Evolutionary conservation across 2,797 vertebrate genomes (phyloP).

Genomic region (Acanthurus tractus): DNA sequence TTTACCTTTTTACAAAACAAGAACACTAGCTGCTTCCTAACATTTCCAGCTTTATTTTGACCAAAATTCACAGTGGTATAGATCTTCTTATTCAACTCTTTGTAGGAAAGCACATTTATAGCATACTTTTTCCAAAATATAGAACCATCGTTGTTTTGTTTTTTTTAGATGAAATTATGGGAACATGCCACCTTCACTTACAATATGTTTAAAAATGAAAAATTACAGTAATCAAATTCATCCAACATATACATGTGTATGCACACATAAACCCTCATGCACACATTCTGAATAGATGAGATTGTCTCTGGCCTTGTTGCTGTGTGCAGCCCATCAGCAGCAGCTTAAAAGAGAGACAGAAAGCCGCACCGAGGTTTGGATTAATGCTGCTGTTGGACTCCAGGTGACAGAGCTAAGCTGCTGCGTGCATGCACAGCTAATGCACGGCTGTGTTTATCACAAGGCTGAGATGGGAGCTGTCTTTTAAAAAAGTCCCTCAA

Average conservation of each 20-base stretch:
- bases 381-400: conserved; percentile 33
- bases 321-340: conserved; percentile 10
- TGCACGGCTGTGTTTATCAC: conserved; percentile 9
- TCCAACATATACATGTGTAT: neutral
- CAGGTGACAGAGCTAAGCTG: conserved; percentile 46
- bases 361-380: conserved; percentile 24
- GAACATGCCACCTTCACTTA: neutral
- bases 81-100: neutral
- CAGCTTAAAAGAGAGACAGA: conserved; percentile 22
- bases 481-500: conserved; percentile 14
- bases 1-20: no score
- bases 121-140: neutral
- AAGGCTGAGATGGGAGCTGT: neutral
- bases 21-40: no score
- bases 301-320: conserved; percentile 29
- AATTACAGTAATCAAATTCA: neutral
- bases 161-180: no score
- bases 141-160: neutral
- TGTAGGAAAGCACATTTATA: neutral
- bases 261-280: no score
- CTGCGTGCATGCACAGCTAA: conserved; percentile 1
- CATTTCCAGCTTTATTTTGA: no score
- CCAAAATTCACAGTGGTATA: neutral
- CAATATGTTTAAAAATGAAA: neutral
- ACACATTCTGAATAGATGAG: conserved; percentile 6